Base-by-base conservation (phyloP, 2,888 invertebrate genomes). In the Erebia ligea region DNA sequence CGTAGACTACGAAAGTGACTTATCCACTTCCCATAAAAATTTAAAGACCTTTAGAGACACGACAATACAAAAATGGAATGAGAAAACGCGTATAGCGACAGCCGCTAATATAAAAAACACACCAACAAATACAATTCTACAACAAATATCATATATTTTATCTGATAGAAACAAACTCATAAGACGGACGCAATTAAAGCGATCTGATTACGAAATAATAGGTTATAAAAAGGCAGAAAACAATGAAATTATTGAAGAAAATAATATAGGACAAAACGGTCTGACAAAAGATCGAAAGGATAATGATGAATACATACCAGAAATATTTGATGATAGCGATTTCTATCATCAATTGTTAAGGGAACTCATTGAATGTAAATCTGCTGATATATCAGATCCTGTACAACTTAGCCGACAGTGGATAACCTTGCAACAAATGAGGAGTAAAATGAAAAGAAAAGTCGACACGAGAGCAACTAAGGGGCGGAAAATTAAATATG, bases 281-380 rank as follows among this genome's bases (percentile, higher is more conserved):
- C 34, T 76, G 9, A 87, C 76, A 19, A 86, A 78, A 76, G 82
- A 84, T 65, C 81, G 90, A n/a, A 88, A 88, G 76, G 89, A 92
- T 65, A 83, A 89, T 71, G 95, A 95, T 77, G 95, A 96, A 78
- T 95, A 95, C 75, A 96, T 97, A 81, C 81, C 94, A 0, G 97
- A 99, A 90, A 97, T 99, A 80, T 99, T 98, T 90, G 99, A 99
- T 86, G 99, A 99, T 83, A 97, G 97, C 80, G 99, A 99, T 85
- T 99, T 99, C 86, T 99, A 99, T 88, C 98, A 99, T 87, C 98
- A 98, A 81, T 93, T 99, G 68, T 90, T 99, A 58, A 94, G 98
- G 75, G 98, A 99, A 86, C 91, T 99, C 54, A 98, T 99, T 75
- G 98, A 99, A 85, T 96, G 96, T 76, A 98, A 98, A 88, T 96